Conservation (phyloP, 2,797 vertebrate species). For the Spondyliosoma cantharus region DNA sequence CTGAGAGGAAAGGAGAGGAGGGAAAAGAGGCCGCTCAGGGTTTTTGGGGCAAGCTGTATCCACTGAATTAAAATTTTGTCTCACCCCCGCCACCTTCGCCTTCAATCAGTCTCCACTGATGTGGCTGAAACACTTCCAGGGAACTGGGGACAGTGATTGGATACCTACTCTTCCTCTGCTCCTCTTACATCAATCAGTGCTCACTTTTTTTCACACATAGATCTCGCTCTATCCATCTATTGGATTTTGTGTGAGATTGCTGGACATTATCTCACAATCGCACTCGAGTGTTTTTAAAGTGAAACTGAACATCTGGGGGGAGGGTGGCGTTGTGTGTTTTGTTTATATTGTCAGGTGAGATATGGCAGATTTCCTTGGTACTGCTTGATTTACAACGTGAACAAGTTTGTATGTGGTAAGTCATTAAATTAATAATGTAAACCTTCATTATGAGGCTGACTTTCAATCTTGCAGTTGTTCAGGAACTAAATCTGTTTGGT, state of each 20-base stretch:
- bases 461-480: neutral
- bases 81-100: neutral
- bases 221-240: neutral
- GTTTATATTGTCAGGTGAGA: slow-evolving; percentile 1
- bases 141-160: slow-evolving; percentile 7
- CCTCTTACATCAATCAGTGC: neutral
- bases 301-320: neutral
- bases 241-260: neutral
- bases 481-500: neutral
- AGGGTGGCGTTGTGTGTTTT: slow-evolving; percentile 2
- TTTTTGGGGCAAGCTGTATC: slow-evolving; percentile 20
- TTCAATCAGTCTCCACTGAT: slow-evolving; percentile 25
- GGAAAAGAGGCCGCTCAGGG: slow-evolving; percentile 25
- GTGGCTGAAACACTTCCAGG: slow-evolving; percentile 13
- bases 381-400: neutral
- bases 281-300: neutral
- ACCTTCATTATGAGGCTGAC: neutral
- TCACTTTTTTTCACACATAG: slow-evolving; percentile 15
- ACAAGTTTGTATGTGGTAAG: neutral
- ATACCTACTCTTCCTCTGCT: slow-evolving; percentile 11
- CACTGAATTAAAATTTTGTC: slow-evolving; percentile 9
- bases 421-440: neutral
- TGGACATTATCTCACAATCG: neutral
- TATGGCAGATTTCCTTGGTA: neutral
- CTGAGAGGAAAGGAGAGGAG: slow-evolving; percentile 19